phyloP scores from a whole-genome alignment of 2,113 vertebrate genomes.

The Electrona antarctica region DNA sequence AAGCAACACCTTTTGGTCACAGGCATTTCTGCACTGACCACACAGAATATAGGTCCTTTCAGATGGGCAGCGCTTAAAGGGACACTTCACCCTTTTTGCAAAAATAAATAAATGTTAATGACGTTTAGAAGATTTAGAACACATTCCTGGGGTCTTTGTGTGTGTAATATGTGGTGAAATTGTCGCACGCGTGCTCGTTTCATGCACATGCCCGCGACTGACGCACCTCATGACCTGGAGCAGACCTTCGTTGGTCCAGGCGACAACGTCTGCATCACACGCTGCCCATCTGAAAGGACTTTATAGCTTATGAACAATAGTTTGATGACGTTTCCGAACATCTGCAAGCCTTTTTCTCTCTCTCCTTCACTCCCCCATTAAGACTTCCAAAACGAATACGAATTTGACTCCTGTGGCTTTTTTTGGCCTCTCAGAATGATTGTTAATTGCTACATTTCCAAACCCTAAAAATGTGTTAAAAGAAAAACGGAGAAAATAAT shows the following conservation, averaged over 20 bases:
- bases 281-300: neutral
- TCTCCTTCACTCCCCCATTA: neutral
- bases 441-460: slow-evolving; percentile 1
- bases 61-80: too few relatives aligned
- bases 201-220: neutral
- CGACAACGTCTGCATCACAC: too few relatives aligned
- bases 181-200: neutral
- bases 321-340: slow-evolving; percentile 21
- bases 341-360: slow-evolving; percentile 18
- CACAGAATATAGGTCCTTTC: too few relatives aligned
- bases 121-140: too few relatives aligned
- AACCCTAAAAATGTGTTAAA: slow-evolving; percentile 3
- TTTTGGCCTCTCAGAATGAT: neutral
- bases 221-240: too few relatives aligned
- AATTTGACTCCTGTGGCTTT: neutral
- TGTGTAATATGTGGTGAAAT: too few relatives aligned
- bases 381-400: neutral
- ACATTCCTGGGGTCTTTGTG: too few relatives aligned
- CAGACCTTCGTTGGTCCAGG: too few relatives aligned
- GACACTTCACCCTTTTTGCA: too few relatives aligned
- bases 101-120: too few relatives aligned
- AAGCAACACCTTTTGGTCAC: neutral
- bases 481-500: neutral
- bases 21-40: too few relatives aligned
- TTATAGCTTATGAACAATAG: neutral